A percentile compares a stretch with the other conserved stretches of the same genome.
Evolutionary conservation across 2,113 vertebrate genomes (phyloP).

Genomic region (Sturnira hondurensis): DNA sequence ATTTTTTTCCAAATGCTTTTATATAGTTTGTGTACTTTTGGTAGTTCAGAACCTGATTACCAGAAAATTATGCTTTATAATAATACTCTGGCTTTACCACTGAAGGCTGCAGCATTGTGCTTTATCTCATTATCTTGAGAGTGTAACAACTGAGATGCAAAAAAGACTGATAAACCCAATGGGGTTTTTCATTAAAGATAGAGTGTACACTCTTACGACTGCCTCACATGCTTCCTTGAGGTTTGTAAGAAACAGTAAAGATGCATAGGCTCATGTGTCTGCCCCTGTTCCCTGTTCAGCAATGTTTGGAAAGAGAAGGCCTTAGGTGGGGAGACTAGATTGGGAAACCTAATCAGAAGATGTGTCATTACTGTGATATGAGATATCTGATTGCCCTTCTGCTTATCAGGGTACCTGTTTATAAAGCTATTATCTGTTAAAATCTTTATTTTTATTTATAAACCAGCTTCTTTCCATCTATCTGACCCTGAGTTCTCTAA

Average conservation of each 20-base stretch:
- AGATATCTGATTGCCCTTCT: neutral
- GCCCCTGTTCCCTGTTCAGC: neutral
- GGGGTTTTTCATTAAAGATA: neutral
- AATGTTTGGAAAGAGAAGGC: neutral
- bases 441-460: neutral
- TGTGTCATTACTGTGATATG: neutral
- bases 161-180: constrained; percentile 27
- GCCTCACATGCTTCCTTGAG: neutral
- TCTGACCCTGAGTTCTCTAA: neutral
- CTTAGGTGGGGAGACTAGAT: constrained; percentile 32
- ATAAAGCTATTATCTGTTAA: neutral
- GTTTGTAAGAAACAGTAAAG: neutral
- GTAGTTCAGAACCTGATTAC: constrained; percentile 49
- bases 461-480: neutral
- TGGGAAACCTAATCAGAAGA: constrained; percentile 51
- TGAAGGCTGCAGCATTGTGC: constrained; percentile 56
- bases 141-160: constrained; percentile 37
- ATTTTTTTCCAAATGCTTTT: neutral
- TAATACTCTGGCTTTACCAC: constrained; percentile 61
- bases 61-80: constrained; percentile 52
- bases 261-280: neutral
- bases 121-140: constrained; percentile 71
- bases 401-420: neutral
- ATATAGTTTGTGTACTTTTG: neutral
- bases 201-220: neutral